phyloP scores from a whole-genome alignment of 1,140 invertebrate species.

The Drosophila melanica region DNA sequence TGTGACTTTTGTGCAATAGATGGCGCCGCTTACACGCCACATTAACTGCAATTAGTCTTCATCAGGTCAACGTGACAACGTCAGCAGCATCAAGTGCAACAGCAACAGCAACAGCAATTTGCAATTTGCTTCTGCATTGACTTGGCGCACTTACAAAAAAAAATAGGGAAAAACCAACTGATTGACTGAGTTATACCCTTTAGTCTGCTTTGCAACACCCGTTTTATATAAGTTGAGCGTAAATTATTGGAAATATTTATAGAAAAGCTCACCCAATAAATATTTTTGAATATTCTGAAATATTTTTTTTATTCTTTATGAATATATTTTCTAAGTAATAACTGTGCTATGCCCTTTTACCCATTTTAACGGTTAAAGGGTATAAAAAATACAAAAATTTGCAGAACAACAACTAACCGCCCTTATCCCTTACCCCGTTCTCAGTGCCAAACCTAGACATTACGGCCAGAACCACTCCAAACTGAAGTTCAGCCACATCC shows the following conservation, averaged over 20 bases:
- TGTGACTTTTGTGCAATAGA: conserved; percentile 47
- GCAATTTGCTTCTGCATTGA: conserved; percentile 54
- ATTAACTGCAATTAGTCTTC: conserved; percentile 80
- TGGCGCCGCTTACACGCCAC: conserved; percentile 63
- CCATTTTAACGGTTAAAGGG: background rate
- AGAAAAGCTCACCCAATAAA: too few species aligned
- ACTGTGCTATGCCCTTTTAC: background rate
- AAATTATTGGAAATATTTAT: too few species aligned
- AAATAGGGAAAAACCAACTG: conserved; percentile 1
- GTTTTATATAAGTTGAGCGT: too few species aligned
- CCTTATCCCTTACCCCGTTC: background rate
- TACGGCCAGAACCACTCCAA: conserved; percentile 21
- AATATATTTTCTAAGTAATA: background rate
- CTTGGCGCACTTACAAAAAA: conserved; percentile 24
- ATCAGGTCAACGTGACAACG: conserved; percentile 66
- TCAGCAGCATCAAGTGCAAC: conserved; percentile 28
- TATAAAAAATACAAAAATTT: conserved; percentile 30
- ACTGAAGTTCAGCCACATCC: conserved; percentile 23
- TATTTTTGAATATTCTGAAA: too few species aligned
- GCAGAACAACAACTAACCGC: conserved; percentile 61
- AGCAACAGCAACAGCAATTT: conserved; percentile 43
- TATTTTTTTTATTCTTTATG: too few species aligned
- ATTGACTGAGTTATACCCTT: background rate
- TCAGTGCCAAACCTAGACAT: conserved; percentile 2
- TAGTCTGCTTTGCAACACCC: background rate